Percentiles rank a stretch among this genome's conserved stretches.
phyloP scores from a whole-genome alignment of 2,797 vertebrate genomes.

The Clarias pachynema region DNA sequence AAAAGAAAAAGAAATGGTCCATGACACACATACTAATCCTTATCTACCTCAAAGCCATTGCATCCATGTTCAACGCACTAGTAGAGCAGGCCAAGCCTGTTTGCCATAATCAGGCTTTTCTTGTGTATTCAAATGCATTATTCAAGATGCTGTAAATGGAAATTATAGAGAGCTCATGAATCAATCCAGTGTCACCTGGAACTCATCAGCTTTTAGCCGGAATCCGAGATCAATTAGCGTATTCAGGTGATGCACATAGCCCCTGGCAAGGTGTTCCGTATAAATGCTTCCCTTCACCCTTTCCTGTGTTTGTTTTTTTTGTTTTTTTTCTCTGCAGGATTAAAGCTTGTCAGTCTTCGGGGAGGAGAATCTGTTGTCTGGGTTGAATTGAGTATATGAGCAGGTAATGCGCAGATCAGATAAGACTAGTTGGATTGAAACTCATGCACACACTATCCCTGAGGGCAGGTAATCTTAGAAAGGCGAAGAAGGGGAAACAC shows the following conservation, averaged over 20 bases:
- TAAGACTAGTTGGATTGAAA: slow-evolving; percentile 55
- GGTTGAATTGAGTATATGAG: background rate
- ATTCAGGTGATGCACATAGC: slow-evolving; percentile 26
- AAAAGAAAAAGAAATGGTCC: slow-evolving; percentile 15
- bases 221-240: slow-evolving; percentile 33
- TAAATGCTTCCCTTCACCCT: slow-evolving; percentile 21
- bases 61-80: slow-evolving; percentile 9
- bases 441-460: slow-evolving; percentile 63
- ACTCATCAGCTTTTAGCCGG: slow-evolving; percentile 12
- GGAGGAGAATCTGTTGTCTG: slow-evolving; percentile 16
- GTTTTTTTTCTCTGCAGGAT: slow-evolving; percentile 14
- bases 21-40: background rate
- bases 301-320: background rate
- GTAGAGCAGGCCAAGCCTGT: slow-evolving; percentile 9
- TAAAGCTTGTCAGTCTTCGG: slow-evolving; percentile 36
- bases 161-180: slow-evolving; percentile 8
- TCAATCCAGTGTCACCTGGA: slow-evolving; percentile 17
- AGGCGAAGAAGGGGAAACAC: slow-evolving; percentile 27
- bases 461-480: slow-evolving; percentile 52
- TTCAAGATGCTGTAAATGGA: background rate
- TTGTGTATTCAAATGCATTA: slow-evolving; percentile 42
- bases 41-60: slow-evolving; percentile 6
- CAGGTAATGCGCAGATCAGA: slow-evolving; percentile 25
- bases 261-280: slow-evolving; percentile 40
- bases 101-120: background rate